A percentile compares a stretch with the other conserved stretches of the same genome.
Conservation (phyloP, 2,888 invertebrate species). For the Entomobrya multifasciata region DNA sequence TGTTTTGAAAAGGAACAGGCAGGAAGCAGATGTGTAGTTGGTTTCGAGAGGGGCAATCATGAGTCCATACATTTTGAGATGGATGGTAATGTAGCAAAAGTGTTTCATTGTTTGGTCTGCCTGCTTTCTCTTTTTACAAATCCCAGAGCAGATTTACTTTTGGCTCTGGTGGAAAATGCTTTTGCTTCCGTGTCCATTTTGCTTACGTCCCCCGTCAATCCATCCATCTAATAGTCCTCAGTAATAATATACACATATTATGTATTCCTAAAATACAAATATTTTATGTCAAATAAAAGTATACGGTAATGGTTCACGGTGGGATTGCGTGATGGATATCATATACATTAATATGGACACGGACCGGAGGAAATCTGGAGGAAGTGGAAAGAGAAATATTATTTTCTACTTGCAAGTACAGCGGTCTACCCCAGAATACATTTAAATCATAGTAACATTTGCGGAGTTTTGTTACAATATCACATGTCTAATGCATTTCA, state of each 20-base stretch:
- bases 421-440: background rate
- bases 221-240: background rate
- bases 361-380: background rate
- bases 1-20: too few species aligned
- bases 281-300: too few species aligned
- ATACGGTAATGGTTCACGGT: background rate
- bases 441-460: too few species aligned
- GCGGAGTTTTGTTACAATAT: too few species aligned
- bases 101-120: too few species aligned
- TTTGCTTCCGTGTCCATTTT: background rate
- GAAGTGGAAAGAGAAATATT: slow-evolving; percentile 13
- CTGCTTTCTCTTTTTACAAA: too few species aligned
- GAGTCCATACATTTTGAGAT: too few species aligned
- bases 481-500: too few species aligned
- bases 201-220: background rate
- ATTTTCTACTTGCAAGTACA: background rate
- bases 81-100: too few species aligned
- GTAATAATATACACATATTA: background rate
- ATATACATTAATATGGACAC: background rate
- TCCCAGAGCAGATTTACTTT: slow-evolving; percentile 13
- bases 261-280: too few species aligned
- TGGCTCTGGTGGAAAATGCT: slow-evolving; percentile 39
- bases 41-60: too few species aligned
- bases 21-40: too few species aligned
- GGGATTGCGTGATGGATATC: slow-evolving; percentile 49